Percentiles rank a stretch among this genome's conserved stretches.
Conservation (phyloP, 2,797 vertebrate species). For the Chiroxiphia lanceolata region DNA sequence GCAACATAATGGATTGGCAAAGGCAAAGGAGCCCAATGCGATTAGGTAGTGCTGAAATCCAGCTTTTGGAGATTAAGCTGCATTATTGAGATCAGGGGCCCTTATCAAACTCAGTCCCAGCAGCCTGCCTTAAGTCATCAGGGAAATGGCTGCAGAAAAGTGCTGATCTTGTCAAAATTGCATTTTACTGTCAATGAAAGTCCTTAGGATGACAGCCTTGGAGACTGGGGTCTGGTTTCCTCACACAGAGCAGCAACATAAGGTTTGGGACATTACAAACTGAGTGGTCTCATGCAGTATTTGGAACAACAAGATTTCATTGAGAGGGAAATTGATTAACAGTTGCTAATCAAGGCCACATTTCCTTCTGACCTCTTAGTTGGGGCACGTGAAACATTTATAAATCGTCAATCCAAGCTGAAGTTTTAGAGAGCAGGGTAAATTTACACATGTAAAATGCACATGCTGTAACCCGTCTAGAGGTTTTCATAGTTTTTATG, state of each 20-base stretch:
- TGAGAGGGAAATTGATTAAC: conserved; percentile 33
- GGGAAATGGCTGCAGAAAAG: conserved; percentile 15
- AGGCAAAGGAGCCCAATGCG: background rate
- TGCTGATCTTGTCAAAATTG: background rate
- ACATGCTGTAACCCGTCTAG: background rate
- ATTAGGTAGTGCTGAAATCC: conserved; percentile 46
- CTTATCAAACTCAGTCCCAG: conserved; percentile 1
- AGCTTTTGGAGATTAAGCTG: conserved; percentile 33
- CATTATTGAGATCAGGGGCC: background rate
- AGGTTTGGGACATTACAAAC: background rate
- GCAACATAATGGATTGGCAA: background rate
- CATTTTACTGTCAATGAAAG: background rate
- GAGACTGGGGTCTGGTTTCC: background rate
- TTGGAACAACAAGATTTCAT: conserved; percentile 18
- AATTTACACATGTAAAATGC: background rate
- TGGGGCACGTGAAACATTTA: background rate
- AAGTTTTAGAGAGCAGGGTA: background rate
- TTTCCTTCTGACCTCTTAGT: background rate
- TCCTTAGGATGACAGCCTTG: background rate
- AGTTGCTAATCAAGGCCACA: conserved; percentile 22
- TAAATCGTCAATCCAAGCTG: background rate
- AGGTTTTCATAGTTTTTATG: background rate
- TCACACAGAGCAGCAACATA: background rate
- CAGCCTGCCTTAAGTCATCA: background rate
- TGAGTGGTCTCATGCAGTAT: background rate